Conservation (phyloP, 2,888 invertebrate genomes). For the Euphydryas editha region DNA sequence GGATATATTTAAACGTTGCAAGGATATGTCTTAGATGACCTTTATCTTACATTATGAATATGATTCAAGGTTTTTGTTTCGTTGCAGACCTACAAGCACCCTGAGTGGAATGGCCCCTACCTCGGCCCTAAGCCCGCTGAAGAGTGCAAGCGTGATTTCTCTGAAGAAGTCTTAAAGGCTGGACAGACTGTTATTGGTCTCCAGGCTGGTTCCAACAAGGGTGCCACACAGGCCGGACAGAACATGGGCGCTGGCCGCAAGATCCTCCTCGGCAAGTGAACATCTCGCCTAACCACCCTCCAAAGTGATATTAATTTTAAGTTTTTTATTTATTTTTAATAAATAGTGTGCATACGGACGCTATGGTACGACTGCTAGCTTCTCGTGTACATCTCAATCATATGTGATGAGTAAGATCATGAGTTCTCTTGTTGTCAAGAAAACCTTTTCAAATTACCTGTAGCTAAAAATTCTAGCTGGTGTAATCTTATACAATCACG, state of each 20-base stretch:
- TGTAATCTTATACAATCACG: slow-evolving; percentile 53
- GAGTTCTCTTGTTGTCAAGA: slow-evolving; percentile 50
- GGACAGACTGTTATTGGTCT: slow-evolving; percentile 96
- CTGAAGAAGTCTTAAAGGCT: slow-evolving; percentile 94
- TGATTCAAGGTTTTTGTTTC: slow-evolving; percentile 39
- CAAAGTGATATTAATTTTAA: slow-evolving; percentile 80
- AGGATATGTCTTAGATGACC: not conserved
- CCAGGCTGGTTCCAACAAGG: slow-evolving; percentile 98
- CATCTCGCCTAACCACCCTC: slow-evolving; percentile 47
- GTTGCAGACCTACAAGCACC: slow-evolving; percentile 91
- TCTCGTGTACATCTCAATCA: slow-evolving; percentile 59
- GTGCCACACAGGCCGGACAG: slow-evolving; percentile 95
- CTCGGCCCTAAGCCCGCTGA: slow-evolving; percentile 97
- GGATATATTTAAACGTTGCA: slow-evolving; percentile 20
- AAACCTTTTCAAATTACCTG: slow-evolving; percentile 44
- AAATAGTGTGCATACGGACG: slow-evolving; percentile 71
- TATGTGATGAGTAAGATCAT: slow-evolving; percentile 56
- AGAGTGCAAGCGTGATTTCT: slow-evolving; percentile 96
- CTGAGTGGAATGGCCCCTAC: slow-evolving; percentile 93
- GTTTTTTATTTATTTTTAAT: slow-evolving; percentile 76
- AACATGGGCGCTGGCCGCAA: slow-evolving; percentile 96
- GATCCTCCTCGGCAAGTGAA: slow-evolving; percentile 95
- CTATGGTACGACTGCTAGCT: slow-evolving; percentile 67
- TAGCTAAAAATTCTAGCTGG: slow-evolving; percentile 41
- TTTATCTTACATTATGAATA: not conserved